Evolutionary conservation across 2,888 invertebrate genomes (phyloP).

Genomic region (Drosophila multiciliata): DNA sequence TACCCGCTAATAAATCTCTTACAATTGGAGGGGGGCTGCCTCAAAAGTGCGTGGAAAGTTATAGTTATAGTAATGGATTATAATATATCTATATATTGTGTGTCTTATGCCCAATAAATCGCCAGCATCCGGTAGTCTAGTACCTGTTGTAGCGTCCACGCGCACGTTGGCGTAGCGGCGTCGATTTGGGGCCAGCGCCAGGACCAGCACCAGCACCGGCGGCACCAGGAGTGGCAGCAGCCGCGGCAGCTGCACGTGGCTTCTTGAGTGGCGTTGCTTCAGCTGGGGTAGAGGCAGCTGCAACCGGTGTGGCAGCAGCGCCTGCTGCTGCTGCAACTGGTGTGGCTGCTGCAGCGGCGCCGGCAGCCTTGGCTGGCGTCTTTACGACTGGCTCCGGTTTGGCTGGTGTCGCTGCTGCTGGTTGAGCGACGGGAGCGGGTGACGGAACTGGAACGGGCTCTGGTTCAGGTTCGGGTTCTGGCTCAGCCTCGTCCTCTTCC

Average conservation of each 20-base stretch:
- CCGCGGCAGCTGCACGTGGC: constrained; percentile 60
- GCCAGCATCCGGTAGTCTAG: constrained; percentile 48
- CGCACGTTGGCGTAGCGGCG: constrained; percentile 83
- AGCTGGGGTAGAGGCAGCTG: constrained; percentile 85
- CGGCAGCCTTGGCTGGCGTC: constrained; percentile 78
- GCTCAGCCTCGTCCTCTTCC: constrained; percentile 70
- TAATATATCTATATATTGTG: constrained; percentile 49
- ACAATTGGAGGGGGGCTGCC: constrained; percentile 1
- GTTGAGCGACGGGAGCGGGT: constrained; percentile 54
- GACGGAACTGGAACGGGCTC: constrained; percentile 67
- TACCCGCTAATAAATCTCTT: constrained; percentile 10
- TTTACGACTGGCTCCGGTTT: constrained; percentile 51
- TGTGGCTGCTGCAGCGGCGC: constrained; percentile 33
- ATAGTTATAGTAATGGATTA: constrained; percentile 36
- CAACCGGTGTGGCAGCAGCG: constrained; percentile 85
- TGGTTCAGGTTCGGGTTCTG: constrained; percentile 55
- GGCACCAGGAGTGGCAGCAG: constrained; percentile 57
- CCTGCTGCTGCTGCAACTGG: constrained; percentile 13
- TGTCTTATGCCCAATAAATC: constrained; percentile 49
- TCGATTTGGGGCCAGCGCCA: constrained; percentile 81
- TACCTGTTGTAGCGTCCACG: constrained; percentile 85
- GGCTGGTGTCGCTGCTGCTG: constrained; percentile 64
- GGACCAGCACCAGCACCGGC: constrained; percentile 73
- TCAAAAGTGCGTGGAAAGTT: constrained; percentile 40
- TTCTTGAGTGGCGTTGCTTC: constrained; percentile 84